Evolutionary conservation across 2,888 invertebrate species (phyloP).

Genomic region (Apodemia hepburni): DNA sequence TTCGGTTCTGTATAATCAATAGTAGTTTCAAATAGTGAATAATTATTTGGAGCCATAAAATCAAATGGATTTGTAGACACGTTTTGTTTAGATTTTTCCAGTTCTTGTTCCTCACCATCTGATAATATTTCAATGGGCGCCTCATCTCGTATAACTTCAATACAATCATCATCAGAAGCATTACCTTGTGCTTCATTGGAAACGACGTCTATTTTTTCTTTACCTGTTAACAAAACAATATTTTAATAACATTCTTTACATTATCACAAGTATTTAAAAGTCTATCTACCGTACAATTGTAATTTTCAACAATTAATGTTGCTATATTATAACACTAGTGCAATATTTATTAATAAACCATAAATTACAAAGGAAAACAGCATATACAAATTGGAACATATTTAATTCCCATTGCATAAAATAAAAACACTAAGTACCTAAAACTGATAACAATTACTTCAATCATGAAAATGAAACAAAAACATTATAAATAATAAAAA

Average conservation of each 20-base stretch:
- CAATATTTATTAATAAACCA: too few species aligned
- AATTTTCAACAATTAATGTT: too few species aligned
- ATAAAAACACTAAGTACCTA: too few species aligned
- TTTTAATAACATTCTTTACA: not conserved
- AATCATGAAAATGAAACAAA: too few species aligned
- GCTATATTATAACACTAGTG: too few species aligned
- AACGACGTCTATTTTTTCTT: conserved; percentile 14
- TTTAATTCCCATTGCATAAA: too few species aligned
- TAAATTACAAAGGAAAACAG: too few species aligned
- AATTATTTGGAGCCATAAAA: conserved; percentile 14
- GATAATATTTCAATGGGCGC: conserved; percentile 70
- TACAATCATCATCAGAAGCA: conserved; percentile 67
- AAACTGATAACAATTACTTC: too few species aligned
- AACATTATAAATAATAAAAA: too few species aligned
- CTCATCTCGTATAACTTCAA: conserved; percentile 68
- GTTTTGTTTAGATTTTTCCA: conserved; percentile 39
- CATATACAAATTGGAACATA: too few species aligned
- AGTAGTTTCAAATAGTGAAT: not conserved
- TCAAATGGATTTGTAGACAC: conserved; percentile 19
- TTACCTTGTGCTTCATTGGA: conserved; percentile 32
- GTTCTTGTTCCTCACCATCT: conserved; percentile 61
- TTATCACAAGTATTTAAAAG: too few species aligned
- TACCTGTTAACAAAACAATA: conserved; percentile 20
- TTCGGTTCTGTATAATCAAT: conserved; percentile 7
- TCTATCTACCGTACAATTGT: too few species aligned